Evolutionary conservation across 2,113 vertebrate species (phyloP).

Genomic region (Ivindomyrus marchei): DNA sequence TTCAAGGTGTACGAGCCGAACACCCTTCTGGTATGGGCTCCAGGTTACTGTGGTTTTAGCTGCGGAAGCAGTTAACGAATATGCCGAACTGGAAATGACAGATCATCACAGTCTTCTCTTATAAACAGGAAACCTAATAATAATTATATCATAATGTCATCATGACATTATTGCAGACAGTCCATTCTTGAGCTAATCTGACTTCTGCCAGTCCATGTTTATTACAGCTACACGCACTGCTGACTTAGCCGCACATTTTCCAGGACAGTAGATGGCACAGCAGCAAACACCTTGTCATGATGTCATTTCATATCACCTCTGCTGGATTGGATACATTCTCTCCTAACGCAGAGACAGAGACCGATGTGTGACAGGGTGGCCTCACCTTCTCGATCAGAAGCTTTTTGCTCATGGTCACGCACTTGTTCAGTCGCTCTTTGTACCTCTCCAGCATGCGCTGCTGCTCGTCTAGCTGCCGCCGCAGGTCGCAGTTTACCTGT

Average conservation of each 20-base stretch:
- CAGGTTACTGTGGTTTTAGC: neutral
- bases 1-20: neutral
- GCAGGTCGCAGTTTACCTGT: constrained; percentile 88
- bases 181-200: neutral
- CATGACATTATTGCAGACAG: neutral
- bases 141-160: neutral
- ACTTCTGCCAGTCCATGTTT: neutral
- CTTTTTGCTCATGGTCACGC: constrained; percentile 94
- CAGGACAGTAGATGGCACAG: neutral
- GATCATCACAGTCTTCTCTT: neutral
- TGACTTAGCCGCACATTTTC: neutral
- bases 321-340: neutral
- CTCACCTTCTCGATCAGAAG: constrained; percentile 92
- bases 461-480: constrained; percentile 88
- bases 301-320: neutral
- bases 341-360: neutral
- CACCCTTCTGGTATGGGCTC: neutral
- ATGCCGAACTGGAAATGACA: neutral
- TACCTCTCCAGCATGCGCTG: constrained; percentile 91
- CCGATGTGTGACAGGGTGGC: neutral
- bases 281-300: neutral
- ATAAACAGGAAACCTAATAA: neutral
- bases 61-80: neutral
- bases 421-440: constrained; percentile 90
- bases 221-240: neutral